phyloP scores from a whole-genome alignment of 1,140 invertebrate genomes.

The Drosophila triauraria region DNA sequence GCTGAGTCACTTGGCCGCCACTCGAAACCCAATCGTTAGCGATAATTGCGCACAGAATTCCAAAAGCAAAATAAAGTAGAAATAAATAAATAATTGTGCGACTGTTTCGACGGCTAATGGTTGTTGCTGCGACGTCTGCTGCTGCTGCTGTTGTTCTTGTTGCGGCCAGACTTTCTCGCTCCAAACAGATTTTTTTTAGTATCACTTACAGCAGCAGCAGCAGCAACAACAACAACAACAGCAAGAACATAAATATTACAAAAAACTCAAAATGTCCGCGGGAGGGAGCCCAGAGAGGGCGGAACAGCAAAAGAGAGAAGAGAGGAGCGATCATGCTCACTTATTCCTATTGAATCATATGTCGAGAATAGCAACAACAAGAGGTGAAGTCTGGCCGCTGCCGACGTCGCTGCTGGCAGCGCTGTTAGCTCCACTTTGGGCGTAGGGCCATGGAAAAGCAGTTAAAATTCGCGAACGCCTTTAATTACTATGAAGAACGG shows the following conservation, averaged over 20 bases:
- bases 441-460: conserved; percentile 33
- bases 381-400: conserved; percentile 39
- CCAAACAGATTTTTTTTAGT: conserved; percentile 53
- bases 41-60: conserved; percentile 26
- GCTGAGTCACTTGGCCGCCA: conserved; percentile 18
- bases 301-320: background rate
- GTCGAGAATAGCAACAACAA: conserved; percentile 85
- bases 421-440: conserved; percentile 48
- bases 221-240: conserved; percentile 37
- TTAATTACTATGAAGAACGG: conserved; percentile 3
- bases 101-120: conserved; percentile 25
- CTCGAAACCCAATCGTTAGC: conserved; percentile 9
- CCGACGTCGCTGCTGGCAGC: conserved; percentile 47
- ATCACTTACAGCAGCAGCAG: conserved; percentile 57
- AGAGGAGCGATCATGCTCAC: conserved; percentile 54
- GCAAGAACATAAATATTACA: conserved; percentile 66
- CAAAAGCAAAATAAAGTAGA: conserved; percentile 20
- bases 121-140: conserved; percentile 3
- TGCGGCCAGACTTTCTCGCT: conserved; percentile 40
- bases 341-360: conserved; percentile 84
- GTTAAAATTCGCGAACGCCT: background rate
- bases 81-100: conserved; percentile 46
- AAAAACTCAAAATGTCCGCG: conserved; percentile 45
- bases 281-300: conserved; percentile 18
- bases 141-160: conserved; percentile 3